Conservation (phyloP, 2,797 vertebrate genomes). For the Adrianichthys oophorus region DNA sequence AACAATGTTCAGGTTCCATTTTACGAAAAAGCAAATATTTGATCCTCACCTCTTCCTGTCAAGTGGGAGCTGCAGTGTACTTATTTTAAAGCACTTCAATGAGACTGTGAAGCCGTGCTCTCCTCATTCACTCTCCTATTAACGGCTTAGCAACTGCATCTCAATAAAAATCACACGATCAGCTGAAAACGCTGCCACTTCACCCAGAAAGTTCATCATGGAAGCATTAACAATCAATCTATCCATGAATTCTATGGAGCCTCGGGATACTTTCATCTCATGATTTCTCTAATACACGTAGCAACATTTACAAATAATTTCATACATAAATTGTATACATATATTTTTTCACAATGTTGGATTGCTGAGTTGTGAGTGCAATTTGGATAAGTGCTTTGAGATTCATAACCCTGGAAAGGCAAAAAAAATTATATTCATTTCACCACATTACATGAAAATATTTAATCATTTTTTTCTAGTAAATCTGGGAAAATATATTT, state of each 20-base stretch:
- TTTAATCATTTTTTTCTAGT: too few species aligned
- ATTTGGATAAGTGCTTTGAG: conserved; percentile 3
- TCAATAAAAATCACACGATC: not conserved
- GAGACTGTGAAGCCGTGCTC: not conserved
- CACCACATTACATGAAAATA: too few species aligned
- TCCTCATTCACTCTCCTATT: not conserved
- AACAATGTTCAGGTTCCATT: not conserved
- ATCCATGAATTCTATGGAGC: too few species aligned
- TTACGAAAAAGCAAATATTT: not conserved
- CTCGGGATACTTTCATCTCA: not conserved
- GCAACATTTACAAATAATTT: not conserved
- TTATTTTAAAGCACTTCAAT: not conserved
- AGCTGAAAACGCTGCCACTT: not conserved
- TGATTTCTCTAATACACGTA: not conserved
- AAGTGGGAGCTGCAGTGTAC: not conserved
- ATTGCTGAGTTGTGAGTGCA: not conserved
- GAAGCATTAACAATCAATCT: not conserved
- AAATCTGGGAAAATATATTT: too few species aligned
- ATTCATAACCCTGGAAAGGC: not conserved
- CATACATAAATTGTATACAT: conserved; percentile 1
- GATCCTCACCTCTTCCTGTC: not conserved
- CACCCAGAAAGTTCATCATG: not conserved
- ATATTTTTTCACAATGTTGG: not conserved
- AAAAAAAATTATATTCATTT: not conserved
- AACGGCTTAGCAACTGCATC: not conserved